These are phyloP conservation scores for Aurelia aurita DNA, from an alignment of 30 jellyfish, hydroid and myxozoan species.

Conservation along the genomic window DNA sequence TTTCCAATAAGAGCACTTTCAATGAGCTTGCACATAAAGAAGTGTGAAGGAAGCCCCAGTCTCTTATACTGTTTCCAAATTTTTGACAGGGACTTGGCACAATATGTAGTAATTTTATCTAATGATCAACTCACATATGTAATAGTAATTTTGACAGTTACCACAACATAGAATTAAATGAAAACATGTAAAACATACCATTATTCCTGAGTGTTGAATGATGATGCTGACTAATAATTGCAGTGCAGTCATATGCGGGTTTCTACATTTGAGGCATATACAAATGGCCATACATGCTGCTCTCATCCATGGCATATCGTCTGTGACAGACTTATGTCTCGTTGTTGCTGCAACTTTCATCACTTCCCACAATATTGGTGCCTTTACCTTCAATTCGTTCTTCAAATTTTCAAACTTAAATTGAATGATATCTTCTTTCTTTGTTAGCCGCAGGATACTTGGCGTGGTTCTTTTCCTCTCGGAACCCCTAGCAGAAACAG, in stretches of 20 bases:
- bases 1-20: neutral
- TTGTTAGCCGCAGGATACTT: neutral
- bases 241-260: neutral
- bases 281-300: constrained; percentile 9
- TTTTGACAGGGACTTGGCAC: neutral
- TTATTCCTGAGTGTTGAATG: neutral
- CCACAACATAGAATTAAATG: neutral
- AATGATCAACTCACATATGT: neutral
- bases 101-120: neutral
- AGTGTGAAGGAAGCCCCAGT: neutral
- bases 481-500: neutral
- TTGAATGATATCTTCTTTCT: neutral
- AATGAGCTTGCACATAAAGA: neutral
- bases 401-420: too few species aligned
- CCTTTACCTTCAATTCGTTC: neutral
- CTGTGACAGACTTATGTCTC: constrained; percentile 1
- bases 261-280: neutral
- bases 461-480: neutral
- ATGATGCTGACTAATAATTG: neutral
- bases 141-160: neutral
- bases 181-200: neutral
- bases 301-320: neutral
- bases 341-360: constrained; percentile 6
- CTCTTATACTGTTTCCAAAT: neutral
- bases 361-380: neutral